A percentile compares a stretch with the other conserved stretches of the same genome.
These are phyloP conservation scores for Nerophis lumbriciformis DNA, from an alignment of 2,113 vertebrate genomes.

Conservation along the genomic window DNA sequence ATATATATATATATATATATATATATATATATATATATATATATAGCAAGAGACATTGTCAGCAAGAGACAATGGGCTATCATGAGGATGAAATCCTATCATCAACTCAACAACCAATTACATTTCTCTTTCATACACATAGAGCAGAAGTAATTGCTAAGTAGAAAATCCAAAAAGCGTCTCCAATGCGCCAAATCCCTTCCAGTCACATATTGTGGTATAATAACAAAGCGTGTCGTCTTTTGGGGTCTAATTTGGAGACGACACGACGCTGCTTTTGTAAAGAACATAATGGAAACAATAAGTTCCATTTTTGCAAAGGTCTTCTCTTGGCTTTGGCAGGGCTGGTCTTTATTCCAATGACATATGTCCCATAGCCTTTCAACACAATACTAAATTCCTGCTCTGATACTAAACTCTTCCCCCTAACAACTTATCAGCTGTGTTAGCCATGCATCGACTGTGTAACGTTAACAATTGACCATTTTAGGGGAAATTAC, in stretches of 20 bases:
- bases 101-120: conserved; percentile 92
- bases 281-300: conserved; percentile 11
- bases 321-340: not conserved
- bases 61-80: conserved; percentile 86
- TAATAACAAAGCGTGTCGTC: conserved; percentile 17
- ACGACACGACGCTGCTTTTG: conserved; percentile 16
- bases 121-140: conserved; percentile 86
- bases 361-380: conserved; percentile 6
- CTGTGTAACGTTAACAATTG: too few relatives aligned
- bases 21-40: too few relatives aligned
- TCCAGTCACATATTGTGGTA: conserved; percentile 29
- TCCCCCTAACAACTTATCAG: not conserved
- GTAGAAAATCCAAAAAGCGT: conserved; percentile 4
- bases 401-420: too few relatives aligned
- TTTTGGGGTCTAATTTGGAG: conserved; percentile 14
- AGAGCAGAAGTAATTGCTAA: conserved; percentile 35
- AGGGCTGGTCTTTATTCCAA: conserved; percentile 4
- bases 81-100: conserved; percentile 89
- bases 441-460: too few relatives aligned
- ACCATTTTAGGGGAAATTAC: too few relatives aligned
- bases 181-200: conserved; percentile 9
- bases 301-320: conserved; percentile 7
- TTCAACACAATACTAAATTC: not conserved
- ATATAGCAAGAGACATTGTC: conserved; percentile 78
- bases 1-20: too few relatives aligned